Conservation (phyloP, 2,113 vertebrate genomes). For the Axis porcinus region DNA sequence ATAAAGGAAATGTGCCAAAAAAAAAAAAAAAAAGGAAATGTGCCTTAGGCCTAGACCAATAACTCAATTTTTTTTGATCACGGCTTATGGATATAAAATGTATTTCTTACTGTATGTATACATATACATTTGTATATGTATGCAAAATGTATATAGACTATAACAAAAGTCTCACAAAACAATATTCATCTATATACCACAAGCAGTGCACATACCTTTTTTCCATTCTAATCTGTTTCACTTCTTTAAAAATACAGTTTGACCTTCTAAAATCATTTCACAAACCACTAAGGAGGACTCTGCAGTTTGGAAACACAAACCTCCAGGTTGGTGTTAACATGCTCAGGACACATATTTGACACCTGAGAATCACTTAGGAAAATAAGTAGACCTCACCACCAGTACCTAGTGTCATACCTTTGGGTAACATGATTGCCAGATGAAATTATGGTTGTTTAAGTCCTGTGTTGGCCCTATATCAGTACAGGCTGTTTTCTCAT, state of each 20-base stretch:
- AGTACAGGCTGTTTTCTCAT: not conserved
- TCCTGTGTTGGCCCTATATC: not conserved
- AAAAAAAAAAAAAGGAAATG: not conserved
- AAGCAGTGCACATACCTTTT: not conserved
- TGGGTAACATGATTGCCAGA: not conserved
- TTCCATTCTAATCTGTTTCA: constrained; percentile 4
- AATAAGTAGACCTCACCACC: not conserved
- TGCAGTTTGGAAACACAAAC: not conserved
- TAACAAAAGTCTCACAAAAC: not conserved
- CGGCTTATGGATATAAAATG: not conserved
- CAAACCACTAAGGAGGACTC: not conserved
- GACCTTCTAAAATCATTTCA: constrained; percentile 14
- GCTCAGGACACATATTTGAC: not conserved
- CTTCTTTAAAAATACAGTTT: not conserved
- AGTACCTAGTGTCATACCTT: not conserved
- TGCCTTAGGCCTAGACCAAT: not conserved
- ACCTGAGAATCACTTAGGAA: not conserved
- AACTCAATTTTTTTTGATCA: not conserved
- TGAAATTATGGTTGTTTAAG: not conserved
- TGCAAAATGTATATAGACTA: not conserved
- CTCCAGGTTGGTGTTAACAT: not conserved
- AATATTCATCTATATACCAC: not conserved
- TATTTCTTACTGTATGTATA: not conserved
- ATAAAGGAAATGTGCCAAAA: not conserved
- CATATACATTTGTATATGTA: not conserved